phyloP scores from a whole-genome alignment of 2,888 invertebrate genomes.

The Ichneumon xanthorius region DNA sequence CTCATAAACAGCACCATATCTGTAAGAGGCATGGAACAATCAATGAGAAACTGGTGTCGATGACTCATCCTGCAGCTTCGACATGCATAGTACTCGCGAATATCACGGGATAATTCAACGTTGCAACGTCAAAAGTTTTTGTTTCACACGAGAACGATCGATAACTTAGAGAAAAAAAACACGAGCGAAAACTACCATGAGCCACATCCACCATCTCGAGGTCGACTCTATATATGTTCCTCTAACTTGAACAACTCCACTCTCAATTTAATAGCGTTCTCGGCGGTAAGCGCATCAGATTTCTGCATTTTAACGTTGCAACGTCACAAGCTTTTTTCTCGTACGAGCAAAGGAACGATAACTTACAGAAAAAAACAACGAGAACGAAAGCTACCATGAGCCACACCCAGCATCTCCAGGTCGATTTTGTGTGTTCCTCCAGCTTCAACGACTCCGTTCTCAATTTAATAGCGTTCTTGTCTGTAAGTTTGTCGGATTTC shows the following conservation, averaged over 20 bases:
- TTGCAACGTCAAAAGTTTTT: too few species aligned
- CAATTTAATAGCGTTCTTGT: slow-evolving; percentile 91
- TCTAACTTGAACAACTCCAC: slow-evolving; percentile 93
- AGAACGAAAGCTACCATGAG: slow-evolving; percentile 94
- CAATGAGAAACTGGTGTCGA: not conserved
- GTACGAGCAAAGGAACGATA: not conserved
- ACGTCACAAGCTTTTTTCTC: too few species aligned
- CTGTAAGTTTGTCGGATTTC: slow-evolving; percentile 92
- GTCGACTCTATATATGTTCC: slow-evolving; percentile 94
- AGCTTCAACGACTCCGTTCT: slow-evolving; percentile 93
- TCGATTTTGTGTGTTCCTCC: slow-evolving; percentile 93
- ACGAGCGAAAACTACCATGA: slow-evolving; percentile 94
- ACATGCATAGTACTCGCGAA: too few species aligned
- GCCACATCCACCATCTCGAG: slow-evolving; percentile 98
- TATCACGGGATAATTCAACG: not conserved
- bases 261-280: slow-evolving; percentile 91
- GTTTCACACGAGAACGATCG: too few species aligned
- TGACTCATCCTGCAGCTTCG: not conserved
- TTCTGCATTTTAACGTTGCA: slow-evolving; percentile 86
- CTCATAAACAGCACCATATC: slow-evolving; percentile 98
- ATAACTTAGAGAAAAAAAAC: slow-evolving; percentile 94
- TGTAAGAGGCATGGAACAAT: slow-evolving; percentile 84
- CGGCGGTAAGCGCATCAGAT: slow-evolving; percentile 92
- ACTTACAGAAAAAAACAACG: slow-evolving; percentile 94
- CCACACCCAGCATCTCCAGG: slow-evolving; percentile 98